Evolutionary conservation across 2,888 invertebrate species (phyloP).

Genomic region (Luperina nickerlii): DNA sequence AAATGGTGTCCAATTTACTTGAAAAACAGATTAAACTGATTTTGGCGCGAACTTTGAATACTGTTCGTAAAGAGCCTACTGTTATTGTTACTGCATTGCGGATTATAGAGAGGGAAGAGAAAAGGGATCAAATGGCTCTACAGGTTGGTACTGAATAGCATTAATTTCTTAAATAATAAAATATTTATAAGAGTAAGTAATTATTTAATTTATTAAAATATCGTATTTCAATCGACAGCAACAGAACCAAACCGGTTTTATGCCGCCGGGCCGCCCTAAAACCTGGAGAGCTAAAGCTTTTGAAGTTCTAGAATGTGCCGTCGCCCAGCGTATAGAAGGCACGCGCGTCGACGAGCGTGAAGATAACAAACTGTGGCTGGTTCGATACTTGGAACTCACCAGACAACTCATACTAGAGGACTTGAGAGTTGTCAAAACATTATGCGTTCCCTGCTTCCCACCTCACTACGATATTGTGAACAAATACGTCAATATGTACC

Average conservation of each 20-base stretch:
- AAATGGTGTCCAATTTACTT: conserved; percentile 95
- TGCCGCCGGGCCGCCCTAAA: conserved; percentile 98
- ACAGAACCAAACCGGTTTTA: conserved; percentile 95
- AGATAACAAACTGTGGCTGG: conserved; percentile 98
- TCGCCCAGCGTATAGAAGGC: conserved; percentile 96
- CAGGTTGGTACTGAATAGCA: conserved; percentile 83
- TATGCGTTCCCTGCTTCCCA: conserved; percentile 98
- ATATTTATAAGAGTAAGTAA: no score
- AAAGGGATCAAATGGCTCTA: conserved; percentile 96
- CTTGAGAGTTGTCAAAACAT: conserved; percentile 96
- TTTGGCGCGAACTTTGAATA: conserved; percentile 96
- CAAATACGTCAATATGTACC: conserved; percentile 98
- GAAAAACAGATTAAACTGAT: conserved; percentile 98
- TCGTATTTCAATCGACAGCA: conserved; percentile 85
- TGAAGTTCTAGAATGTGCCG: conserved; percentile 94
- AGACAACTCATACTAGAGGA: conserved; percentile 97
- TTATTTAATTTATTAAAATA: background rate
- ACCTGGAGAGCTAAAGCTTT: conserved; percentile 96
- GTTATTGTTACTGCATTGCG: conserved; percentile 98
- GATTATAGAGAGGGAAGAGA: conserved; percentile 99
- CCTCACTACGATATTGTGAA: conserved; percentile 98
- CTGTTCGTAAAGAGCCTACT: conserved; percentile 98
- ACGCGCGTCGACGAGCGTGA: conserved; percentile 97
- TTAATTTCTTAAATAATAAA: background rate
- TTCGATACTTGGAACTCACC: conserved; percentile 97